Evolutionary conservation across 2,797 vertebrate genomes (phyloP).

Genomic region (Chiroxiphia lanceolata): DNA sequence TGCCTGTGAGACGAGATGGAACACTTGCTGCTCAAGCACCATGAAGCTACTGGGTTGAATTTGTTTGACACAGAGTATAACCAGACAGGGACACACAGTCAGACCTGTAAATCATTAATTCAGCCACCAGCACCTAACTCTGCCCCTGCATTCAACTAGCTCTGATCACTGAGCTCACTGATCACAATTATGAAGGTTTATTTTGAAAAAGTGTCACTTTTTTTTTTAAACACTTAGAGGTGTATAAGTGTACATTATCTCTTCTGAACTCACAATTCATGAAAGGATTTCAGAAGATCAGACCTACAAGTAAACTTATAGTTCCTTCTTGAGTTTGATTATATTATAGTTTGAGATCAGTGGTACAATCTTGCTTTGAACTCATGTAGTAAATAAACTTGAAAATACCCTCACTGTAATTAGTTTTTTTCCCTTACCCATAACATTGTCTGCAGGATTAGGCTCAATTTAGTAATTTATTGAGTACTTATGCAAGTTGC

Average conservation of each 20-base stretch:
- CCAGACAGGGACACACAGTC: rapidly evolving
- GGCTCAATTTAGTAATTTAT: conserved; percentile 17
- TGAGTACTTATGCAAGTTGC: conserved; percentile 8
- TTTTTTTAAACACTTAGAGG: neutral
- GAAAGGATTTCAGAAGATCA: conserved; percentile 24
- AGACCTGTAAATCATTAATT: rapidly evolving
- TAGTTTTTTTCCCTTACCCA: neutral
- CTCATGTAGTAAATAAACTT: conserved; percentile 12
- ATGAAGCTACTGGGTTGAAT: rapidly evolving
- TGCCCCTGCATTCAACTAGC: neutral
- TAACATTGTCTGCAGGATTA: conserved; percentile 26
- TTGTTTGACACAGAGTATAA: neutral
- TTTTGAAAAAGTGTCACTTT: neutral
- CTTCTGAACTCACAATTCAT: neutral
- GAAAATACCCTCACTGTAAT: neutral
- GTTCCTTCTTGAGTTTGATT: conserved; percentile 3
- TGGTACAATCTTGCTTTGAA: conserved; percentile 9
- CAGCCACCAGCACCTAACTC: rapidly evolving
- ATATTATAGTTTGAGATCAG: conserved; percentile 11
- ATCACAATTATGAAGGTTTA: neutral
- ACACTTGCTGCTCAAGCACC: neutral
- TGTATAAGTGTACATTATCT: neutral
- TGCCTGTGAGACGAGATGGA: rapidly evolving
- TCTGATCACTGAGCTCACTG: neutral
- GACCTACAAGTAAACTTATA: neutral